These are phyloP conservation scores for Pseudorhiza aurosa DNA, from an alignment of 30 jellyfish, hydroid and myxozoan genomes.

Conservation along the genomic window DNA sequence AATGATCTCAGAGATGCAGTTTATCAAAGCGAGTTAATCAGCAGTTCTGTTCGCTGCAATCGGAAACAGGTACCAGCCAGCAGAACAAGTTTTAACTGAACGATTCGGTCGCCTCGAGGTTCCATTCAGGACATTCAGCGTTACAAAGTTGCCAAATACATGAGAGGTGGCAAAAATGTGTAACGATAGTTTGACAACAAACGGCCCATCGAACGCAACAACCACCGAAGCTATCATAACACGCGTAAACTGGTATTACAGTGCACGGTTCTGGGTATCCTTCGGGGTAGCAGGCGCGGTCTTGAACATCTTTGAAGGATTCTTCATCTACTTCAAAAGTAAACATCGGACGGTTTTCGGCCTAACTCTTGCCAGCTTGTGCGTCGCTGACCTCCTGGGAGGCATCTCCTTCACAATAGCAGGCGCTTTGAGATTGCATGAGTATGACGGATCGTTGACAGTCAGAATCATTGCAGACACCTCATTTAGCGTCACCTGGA, in stretches of 20 bases:
- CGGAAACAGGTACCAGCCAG: no score
- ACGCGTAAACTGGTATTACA: conserved; percentile 32
- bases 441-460: conserved; percentile 6
- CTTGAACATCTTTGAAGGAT: conserved; percentile 12
- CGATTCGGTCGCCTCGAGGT: no score
- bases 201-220: no score
- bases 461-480: neutral
- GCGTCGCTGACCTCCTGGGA: conserved; percentile 28
- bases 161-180: no score
- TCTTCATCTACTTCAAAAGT: neutral
- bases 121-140: no score
- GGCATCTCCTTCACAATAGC: conserved; percentile 8
- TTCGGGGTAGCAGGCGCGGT: conserved; percentile 11
- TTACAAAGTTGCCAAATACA: no score
- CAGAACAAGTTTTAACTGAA: no score
- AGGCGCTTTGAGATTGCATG: conserved; percentile 6
- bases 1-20: no score
- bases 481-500: conserved; percentile 4
- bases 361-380: conserved; percentile 24
- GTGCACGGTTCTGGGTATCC: conserved; percentile 39
- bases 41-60: no score
- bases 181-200: no score
- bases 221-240: neutral
- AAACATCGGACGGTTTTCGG: conserved; percentile 16
- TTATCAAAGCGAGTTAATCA: no score